Evolutionary conservation across 2,888 invertebrate species (phyloP), one percentile per base, ranked within the genome.

Genomic region (Octodonta nipae): DNA sequence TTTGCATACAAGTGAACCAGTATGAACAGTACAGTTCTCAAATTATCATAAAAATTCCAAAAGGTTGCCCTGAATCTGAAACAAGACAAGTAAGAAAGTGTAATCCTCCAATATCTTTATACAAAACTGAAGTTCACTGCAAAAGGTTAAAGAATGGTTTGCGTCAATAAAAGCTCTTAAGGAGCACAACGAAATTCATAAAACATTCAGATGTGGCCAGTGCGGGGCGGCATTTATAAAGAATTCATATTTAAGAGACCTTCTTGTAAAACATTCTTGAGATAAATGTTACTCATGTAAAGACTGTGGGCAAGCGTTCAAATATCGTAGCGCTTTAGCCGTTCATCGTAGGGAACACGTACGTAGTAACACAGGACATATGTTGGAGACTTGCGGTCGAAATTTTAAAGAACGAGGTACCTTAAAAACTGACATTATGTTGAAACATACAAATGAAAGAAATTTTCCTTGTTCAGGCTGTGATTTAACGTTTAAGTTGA

Each of bases 331-430:
- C 1, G 49, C 47, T 26, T 38, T 52, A 17, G 38, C 43, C 11
- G 47, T 49, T 30, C 54, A 54, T 30, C 43, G 43, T 30, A 44
- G 45, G 13, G 43, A 49, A 4, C 54, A 54, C 32, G n/a, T 22
- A n/a, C 43, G 49, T 8, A 44, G 52, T 40, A 52, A 50, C 1
- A 38, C 46, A 24, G 41, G 47, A 26, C 47, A 45, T 15, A 44
- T 51, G 27, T 54, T 52, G 17, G 53, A 53, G 24, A 34, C 43
- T 7, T 54, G 54, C 29, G 54, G 54, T 2, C 38, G 46, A 26
- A 45, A 44, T 13, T 53, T 54, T 33, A 54, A 50, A n/a, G 51
- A 48, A 25, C 42, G 40, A 24, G 44, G 46, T 15, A 52, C 53
- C n/a, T 32, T 54, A 20, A 51, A 49, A 32, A 52, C 50, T 4